These are phyloP conservation scores for Phalangium opilio DNA, from an alignment of 2,888 invertebrate species.

Conservation along the genomic window DNA sequence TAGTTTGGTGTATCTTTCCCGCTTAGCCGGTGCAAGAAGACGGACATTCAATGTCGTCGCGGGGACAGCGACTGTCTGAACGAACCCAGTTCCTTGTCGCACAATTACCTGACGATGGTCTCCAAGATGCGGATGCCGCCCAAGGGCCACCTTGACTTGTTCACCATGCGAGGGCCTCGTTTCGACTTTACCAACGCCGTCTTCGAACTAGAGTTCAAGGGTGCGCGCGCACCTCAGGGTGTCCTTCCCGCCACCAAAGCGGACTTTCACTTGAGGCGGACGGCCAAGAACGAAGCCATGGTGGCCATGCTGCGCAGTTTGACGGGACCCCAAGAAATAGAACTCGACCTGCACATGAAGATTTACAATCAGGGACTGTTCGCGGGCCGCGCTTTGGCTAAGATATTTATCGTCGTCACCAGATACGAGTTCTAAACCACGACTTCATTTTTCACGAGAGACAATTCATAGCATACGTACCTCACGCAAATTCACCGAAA, in stretches of 20 bases:
- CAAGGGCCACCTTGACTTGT: conserved; percentile 52
- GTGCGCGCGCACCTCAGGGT: conserved; percentile 39
- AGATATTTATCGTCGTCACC: conserved; percentile 68
- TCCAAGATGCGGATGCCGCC: conserved; percentile 58
- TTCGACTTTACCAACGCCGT: conserved; percentile 52
- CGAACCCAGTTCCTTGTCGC: conserved; percentile 71
- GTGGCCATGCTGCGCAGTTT: conserved; percentile 57
- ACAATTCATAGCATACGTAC: neutral
- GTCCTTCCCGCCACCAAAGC: conserved; percentile 23
- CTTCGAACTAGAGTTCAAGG: conserved; percentile 52
- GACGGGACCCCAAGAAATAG: conserved; percentile 77
- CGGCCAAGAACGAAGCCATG: conserved; percentile 51
- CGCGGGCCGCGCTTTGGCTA: conserved; percentile 67
- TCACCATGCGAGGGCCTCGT: conserved; percentile 70
- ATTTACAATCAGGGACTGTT: conserved; percentile 54
- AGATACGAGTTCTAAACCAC: conserved; percentile 54
- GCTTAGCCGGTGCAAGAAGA: conserved; percentile 59
- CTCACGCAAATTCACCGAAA: neutral
- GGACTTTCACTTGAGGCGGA: conserved; percentile 29
- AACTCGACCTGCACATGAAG: conserved; percentile 71
- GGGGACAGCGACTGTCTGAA: conserved; percentile 58
- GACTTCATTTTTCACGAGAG: neutral
- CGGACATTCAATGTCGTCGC: conserved; percentile 50
- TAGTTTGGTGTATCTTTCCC: too few relatives aligned
- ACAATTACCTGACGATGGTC: conserved; percentile 83